Conservation (phyloP, 2,113 vertebrate genomes). For the Notiomystis cincta region DNA sequence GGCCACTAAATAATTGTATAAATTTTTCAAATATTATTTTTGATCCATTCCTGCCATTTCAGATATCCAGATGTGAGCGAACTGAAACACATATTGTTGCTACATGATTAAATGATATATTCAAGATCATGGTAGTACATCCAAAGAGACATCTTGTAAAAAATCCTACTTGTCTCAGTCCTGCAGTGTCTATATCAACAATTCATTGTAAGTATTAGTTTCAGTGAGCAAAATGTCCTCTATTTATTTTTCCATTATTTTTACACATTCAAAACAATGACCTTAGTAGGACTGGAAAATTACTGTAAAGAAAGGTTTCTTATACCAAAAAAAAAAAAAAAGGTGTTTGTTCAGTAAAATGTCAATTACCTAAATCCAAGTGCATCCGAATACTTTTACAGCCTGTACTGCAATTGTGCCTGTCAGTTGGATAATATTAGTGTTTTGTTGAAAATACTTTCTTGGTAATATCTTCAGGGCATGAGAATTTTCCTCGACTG, state of each 20-base stretch:
- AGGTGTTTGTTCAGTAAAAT: neutral
- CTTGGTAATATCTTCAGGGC: neutral
- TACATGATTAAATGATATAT: neutral
- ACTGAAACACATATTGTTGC: neutral
- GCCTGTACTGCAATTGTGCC: neutral
- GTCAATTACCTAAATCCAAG: neutral
- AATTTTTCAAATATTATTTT: neutral
- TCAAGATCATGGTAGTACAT: neutral
- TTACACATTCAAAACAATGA: neutral
- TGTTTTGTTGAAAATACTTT: neutral
- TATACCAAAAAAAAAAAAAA: neutral
- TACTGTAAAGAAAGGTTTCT: rapidly evolving
- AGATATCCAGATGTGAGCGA: neutral
- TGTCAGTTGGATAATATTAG: neutral
- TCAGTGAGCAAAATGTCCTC: neutral
- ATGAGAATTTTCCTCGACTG: neutral
- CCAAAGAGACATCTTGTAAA: neutral
- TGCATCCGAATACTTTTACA: neutral
- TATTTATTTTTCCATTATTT: neutral
- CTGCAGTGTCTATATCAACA: neutral
- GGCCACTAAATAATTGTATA: neutral
- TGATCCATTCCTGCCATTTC: neutral
- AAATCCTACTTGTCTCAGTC: neutral
- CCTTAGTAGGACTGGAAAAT: neutral
- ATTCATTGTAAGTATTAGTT: neutral